These are phyloP conservation scores for Phataginus tricuspis DNA, from an alignment of 2,797 vertebrate genomes.

Conservation along the genomic window DNA sequence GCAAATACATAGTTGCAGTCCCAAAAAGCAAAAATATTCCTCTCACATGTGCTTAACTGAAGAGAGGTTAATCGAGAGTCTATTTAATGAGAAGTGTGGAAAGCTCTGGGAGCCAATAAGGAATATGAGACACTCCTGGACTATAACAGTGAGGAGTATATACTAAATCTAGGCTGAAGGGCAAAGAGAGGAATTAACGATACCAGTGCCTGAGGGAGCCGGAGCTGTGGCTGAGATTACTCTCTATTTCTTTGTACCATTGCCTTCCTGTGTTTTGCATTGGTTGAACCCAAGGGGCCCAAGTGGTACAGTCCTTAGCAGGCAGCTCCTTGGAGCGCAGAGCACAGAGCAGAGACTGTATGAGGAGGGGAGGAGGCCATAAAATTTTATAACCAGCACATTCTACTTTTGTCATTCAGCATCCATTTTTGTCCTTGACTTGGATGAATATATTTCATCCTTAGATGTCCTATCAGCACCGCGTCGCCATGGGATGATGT, in stretches of 20 bases:
- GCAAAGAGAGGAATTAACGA: background rate
- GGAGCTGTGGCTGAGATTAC: background rate
- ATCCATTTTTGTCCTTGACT: background rate
- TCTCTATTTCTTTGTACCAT: background rate
- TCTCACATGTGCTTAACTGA: background rate
- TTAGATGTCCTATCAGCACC: background rate
- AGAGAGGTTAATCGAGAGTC: background rate
- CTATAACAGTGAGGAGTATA: background rate
- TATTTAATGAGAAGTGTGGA: background rate
- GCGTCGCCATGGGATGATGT: background rate
- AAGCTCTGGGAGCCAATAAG: background rate
- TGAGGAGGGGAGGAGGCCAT: background rate
- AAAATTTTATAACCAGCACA: background rate
- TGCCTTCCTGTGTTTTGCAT: rapidly evolving
- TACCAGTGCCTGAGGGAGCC: no score
- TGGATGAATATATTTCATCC: background rate
- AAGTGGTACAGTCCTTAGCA: background rate
- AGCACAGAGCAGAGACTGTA: background rate
- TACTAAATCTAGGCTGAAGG: background rate
- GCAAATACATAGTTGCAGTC: background rate
- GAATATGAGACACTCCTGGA: background rate
- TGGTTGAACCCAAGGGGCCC: background rate
- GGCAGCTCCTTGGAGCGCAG: background rate
- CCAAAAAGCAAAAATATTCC: background rate
- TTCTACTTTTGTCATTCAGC: background rate